Percentiles rank a stretch among this genome's conserved stretches.
phyloP scores from a whole-genome alignment of 1,140 invertebrate species.

The Lepeophtheirus salmonis region DNA sequence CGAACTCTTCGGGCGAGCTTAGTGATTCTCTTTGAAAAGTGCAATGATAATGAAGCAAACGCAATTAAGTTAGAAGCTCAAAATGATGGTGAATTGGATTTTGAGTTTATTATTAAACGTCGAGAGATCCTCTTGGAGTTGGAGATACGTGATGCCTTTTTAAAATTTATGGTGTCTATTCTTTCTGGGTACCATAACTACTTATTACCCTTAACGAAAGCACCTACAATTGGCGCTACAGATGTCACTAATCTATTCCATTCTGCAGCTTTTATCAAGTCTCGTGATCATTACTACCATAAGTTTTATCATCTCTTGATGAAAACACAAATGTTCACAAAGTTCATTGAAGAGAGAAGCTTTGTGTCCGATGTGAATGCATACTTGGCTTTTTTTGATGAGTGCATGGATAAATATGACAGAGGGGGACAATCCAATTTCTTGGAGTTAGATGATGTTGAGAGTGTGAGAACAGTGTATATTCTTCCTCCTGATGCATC shows the following conservation, averaged over 20 bases:
- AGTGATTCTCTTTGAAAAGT: constrained; percentile 43
- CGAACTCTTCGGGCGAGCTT: constrained; percentile 51
- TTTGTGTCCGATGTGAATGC: constrained; percentile 91
- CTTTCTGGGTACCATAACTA: constrained; percentile 75
- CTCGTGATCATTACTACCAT: constrained; percentile 58
- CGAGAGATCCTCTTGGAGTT: constrained; percentile 14
- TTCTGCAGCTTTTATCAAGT: constrained; percentile 38
- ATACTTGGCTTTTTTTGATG: constrained; percentile 88
- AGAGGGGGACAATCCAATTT: constrained; percentile 1
- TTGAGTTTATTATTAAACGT: constrained; percentile 9
- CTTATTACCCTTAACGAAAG: constrained; percentile 80
- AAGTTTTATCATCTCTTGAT: constrained; percentile 76
- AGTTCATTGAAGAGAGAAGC: constrained; percentile 91
- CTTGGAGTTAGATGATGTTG: constrained; percentile 32
- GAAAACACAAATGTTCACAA: constrained; percentile 83
- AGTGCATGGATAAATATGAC: constrained; percentile 55
- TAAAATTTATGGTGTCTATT: constrained; percentile 73
- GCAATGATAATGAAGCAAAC: constrained; percentile 28
- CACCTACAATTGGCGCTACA: constrained; percentile 75
- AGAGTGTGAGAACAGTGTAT: constrained; percentile 80
- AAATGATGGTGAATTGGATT: constrained; percentile 16
- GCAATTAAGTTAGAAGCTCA: constrained; percentile 49
- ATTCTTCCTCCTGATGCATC: constrained; percentile 76
- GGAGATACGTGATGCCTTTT: constrained; percentile 4
- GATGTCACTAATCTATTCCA: constrained; percentile 89